phyloP scores from a whole-genome alignment of 1,140 invertebrate genomes.

The Nixonia krombeini region DNA sequence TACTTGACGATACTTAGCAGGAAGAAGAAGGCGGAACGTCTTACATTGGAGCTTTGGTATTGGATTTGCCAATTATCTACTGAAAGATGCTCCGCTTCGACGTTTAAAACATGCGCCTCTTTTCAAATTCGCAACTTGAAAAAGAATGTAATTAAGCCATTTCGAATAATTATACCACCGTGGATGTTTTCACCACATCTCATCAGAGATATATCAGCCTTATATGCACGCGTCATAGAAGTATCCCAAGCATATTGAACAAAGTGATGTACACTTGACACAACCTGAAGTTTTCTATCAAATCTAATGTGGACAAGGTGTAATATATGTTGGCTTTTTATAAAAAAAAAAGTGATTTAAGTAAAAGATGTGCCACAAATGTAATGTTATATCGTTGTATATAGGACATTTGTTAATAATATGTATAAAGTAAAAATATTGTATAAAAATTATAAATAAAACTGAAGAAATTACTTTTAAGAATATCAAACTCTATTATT shows the following conservation, averaged over 20 bases:
- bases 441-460: constrained; percentile 34
- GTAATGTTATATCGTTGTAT: neutral
- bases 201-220: neutral
- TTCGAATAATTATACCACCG: no score
- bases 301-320: neutral
- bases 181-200: neutral
- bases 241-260: neutral
- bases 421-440: constrained; percentile 38
- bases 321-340: constrained; percentile 35
- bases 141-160: no score
- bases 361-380: constrained; percentile 5
- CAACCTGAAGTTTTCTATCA: no score
- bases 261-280: neutral
- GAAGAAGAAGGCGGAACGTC: constrained; percentile 68
- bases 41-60: constrained; percentile 74
- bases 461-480: neutral
- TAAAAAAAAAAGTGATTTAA: constrained; percentile 13
- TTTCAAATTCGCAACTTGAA: constrained; percentile 2
- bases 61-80: constrained; percentile 73
- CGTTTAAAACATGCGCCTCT: constrained; percentile 14
- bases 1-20: constrained; percentile 72
- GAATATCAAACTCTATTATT: no score
- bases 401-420: constrained; percentile 46
- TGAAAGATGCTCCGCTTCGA: constrained; percentile 44
- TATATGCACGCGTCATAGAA: neutral